Conservation (phyloP, 2,113 vertebrate genomes). For the Strigops habroptila region DNA sequence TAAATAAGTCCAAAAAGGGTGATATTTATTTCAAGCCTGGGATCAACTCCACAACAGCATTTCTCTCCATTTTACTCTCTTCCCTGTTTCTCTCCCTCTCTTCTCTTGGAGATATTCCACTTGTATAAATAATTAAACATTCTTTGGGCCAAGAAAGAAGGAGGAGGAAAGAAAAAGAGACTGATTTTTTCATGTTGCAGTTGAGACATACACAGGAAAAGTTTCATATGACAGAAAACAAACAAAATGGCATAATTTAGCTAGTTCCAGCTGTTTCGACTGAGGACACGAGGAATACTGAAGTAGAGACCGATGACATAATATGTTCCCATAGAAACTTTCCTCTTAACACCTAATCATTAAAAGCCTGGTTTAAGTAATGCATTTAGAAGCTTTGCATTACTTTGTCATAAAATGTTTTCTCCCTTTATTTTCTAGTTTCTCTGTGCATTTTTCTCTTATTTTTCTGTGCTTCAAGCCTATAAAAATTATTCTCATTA, state of each 20-base stretch:
- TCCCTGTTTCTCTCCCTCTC: not conserved
- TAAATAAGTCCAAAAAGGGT: slow-evolving; percentile 70
- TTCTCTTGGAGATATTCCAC: slow-evolving; percentile 33
- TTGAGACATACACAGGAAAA: not conserved
- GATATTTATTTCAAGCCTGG: slow-evolving; percentile 68
- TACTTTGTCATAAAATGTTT: not conserved
- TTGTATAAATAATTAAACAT: slow-evolving; percentile 50
- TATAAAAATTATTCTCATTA: not conserved
- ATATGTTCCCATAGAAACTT: slow-evolving; percentile 53
- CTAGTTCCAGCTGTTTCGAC: slow-evolving; percentile 30
- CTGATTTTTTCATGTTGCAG: slow-evolving; percentile 3
- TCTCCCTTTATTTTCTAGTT: not conserved
- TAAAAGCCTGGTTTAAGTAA: slow-evolving; percentile 35
- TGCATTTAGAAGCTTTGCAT: slow-evolving; percentile 2
- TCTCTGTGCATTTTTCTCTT: not conserved
- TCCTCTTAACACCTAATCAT: not conserved
- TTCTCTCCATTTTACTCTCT: not conserved
- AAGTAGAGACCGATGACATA: slow-evolving; percentile 35
- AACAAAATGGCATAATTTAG: slow-evolving; percentile 43
- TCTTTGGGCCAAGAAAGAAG: slow-evolving; percentile 29
- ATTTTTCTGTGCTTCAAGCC: not conserved
- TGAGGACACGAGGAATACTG: slow-evolving; percentile 16
- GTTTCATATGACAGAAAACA: slow-evolving; percentile 11
- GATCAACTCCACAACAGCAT: slow-evolving; percentile 47
- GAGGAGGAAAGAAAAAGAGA: not conserved